phyloP scores from a whole-genome alignment of 1,140 invertebrate species.

The Zophobas morio region DNA sequence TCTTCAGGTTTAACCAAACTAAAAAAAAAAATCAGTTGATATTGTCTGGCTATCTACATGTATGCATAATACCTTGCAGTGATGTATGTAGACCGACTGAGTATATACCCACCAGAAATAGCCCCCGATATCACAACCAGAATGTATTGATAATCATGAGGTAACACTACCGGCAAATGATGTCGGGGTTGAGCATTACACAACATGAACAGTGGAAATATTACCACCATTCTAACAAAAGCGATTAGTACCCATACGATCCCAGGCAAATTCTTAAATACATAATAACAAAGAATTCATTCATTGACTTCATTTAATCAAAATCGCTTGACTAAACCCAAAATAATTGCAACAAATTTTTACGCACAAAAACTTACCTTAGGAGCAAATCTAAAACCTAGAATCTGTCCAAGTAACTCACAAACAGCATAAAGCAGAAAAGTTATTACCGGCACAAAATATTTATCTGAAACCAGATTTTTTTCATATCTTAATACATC shows the following conservation, averaged over 20 bases:
- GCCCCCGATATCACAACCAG: background rate
- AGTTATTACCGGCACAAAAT: conserved; percentile 6
- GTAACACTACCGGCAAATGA: background rate
- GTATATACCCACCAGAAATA: background rate
- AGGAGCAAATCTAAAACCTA: background rate
- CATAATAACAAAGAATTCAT: too few relatives aligned
- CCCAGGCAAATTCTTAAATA: background rate
- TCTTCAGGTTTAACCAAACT: background rate
- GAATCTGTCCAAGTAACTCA: background rate
- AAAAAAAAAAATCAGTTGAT: background rate
- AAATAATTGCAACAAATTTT: background rate
- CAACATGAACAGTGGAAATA: background rate
- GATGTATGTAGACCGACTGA: background rate
- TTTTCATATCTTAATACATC: background rate
- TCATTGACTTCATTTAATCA: too few relatives aligned
- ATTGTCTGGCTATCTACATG: background rate
- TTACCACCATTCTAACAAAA: background rate
- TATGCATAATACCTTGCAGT: background rate
- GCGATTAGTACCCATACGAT: background rate
- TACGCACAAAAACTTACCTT: background rate
- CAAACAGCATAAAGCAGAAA: background rate
- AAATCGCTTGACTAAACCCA: background rate
- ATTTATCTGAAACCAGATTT: background rate
- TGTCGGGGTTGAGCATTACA: background rate
- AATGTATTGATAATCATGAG: conserved; percentile 9